Percentiles rank a stretch among this genome's conserved stretches.
Conservation (phyloP, 2,888 invertebrate genomes). For the Pandemis cinnamomeana region DNA sequence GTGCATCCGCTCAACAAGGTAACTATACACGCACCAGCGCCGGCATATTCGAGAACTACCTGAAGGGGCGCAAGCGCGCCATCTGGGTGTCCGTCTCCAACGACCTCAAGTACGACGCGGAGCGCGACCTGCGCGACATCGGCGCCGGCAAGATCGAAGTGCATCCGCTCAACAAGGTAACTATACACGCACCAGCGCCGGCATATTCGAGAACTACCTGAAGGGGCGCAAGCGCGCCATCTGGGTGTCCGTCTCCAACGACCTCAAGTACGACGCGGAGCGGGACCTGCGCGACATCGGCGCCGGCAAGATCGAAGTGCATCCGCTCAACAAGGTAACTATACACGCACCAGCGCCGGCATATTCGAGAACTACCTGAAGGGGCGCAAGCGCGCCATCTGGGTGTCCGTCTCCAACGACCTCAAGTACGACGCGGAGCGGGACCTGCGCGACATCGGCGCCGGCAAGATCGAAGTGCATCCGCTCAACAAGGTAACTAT, state of each 20-base stretch:
- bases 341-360: slow-evolving; percentile 98
- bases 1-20: slow-evolving; percentile 96
- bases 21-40: slow-evolving; percentile 94
- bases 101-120: slow-evolving; percentile 99
- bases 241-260: slow-evolving; percentile 99
- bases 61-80: slow-evolving; percentile 96
- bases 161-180: slow-evolving; percentile 93
- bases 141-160: slow-evolving; percentile 96
- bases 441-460: slow-evolving; percentile 98
- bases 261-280: slow-evolving; percentile 98
- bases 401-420: slow-evolving; percentile 99
- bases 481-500: slow-evolving; percentile 92
- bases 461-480: slow-evolving; percentile 93
- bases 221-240: slow-evolving; percentile 97
- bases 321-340: slow-evolving; percentile 93
- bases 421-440: slow-evolving; percentile 98
- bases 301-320: slow-evolving; percentile 94
- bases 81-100: slow-evolving; percentile 99
- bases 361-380: slow-evolving; percentile 98
- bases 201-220: slow-evolving; percentile 98
- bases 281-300: slow-evolving; percentile 98
- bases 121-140: slow-evolving; percentile 97
- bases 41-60: slow-evolving; percentile 98
- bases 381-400: slow-evolving; percentile 97
- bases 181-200: slow-evolving; percentile 96